A percentile compares a stretch with the other conserved stretches of the same genome.
These are phyloP conservation scores for Arctia plantaginis DNA, from an alignment of 2,888 invertebrate genomes.

Conservation along the genomic window DNA sequence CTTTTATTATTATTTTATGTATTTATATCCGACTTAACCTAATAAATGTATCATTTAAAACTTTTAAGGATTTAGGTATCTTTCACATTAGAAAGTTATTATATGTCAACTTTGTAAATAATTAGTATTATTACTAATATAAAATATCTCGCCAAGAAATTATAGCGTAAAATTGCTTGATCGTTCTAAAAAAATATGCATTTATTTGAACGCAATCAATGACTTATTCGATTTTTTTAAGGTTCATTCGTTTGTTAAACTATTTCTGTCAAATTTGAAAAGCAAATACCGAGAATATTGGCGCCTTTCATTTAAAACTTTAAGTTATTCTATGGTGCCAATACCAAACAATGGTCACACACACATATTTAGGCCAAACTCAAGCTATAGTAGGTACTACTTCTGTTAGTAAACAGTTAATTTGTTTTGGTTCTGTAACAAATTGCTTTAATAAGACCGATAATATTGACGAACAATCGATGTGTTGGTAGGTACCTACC, in stretches of 20 bases:
- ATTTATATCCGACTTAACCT: too few species aligned
- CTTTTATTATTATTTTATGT: too few species aligned
- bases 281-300: not conserved
- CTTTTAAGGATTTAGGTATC: too few species aligned
- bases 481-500: not conserved
- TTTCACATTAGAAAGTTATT: too few species aligned
- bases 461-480: slow-evolving; percentile 1
- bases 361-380: not conserved
- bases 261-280: not conserved
- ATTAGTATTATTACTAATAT: not conserved
- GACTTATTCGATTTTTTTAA: not conserved
- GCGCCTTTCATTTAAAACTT: not conserved
- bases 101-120: too few species aligned
- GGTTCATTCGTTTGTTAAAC: not conserved
- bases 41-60: too few species aligned
- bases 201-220: not conserved
- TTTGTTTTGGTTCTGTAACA: slow-evolving; percentile 7
- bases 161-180: not conserved
- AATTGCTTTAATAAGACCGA: slow-evolving; percentile 1
- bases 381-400: not conserved
- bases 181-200: not conserved
- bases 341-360: not conserved
- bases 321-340: not conserved
- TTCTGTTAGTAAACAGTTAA: not conserved
- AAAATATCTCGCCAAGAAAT: not conserved